These are phyloP conservation scores for Drosophila sechellia DNA, from an alignment of 1,140 invertebrate species.

Conservation along the genomic window DNA sequence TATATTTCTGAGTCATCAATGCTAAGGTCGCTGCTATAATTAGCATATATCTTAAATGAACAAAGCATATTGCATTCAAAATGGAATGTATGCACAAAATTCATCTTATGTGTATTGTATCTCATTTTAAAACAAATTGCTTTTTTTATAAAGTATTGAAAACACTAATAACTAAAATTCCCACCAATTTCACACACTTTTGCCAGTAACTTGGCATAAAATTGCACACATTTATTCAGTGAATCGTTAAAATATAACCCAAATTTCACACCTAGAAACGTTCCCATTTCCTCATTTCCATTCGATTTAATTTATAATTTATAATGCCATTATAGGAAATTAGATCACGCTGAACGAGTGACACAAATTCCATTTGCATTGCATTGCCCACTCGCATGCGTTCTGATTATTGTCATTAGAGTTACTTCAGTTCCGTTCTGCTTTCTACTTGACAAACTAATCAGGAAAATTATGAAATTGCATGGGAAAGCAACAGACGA, in stretches of 20 bases:
- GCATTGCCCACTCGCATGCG: constrained; percentile 14
- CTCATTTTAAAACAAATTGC: no score
- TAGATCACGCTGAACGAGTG: constrained; percentile 26
- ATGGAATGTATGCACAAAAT: background rate
- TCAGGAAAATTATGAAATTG: constrained; percentile 54
- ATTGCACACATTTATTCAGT: constrained; percentile 13
- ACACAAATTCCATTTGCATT: constrained; percentile 55
- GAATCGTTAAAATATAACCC: constrained; percentile 20
- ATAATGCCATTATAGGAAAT: constrained; percentile 29
- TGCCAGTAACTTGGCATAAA: constrained; percentile 25
- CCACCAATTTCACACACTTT: background rate
- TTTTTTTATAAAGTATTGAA: no score
- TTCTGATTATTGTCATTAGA: constrained; percentile 44
- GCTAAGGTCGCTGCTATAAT: background rate
- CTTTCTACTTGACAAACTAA: constrained; percentile 47
- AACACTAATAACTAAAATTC: no score
- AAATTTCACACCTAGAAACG: constrained; percentile 32
- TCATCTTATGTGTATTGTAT: background rate
- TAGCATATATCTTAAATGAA: no score
- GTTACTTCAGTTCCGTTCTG: constrained; percentile 57
- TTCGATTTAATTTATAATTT: constrained; percentile 21
- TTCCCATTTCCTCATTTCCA: background rate
- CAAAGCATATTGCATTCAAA: background rate
- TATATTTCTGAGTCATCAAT: constrained; percentile 6
- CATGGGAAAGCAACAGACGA: constrained; percentile 3